These are phyloP conservation scores for Netelia melanura DNA, from an alignment of 2,888 invertebrate species.

Conservation along the genomic window DNA sequence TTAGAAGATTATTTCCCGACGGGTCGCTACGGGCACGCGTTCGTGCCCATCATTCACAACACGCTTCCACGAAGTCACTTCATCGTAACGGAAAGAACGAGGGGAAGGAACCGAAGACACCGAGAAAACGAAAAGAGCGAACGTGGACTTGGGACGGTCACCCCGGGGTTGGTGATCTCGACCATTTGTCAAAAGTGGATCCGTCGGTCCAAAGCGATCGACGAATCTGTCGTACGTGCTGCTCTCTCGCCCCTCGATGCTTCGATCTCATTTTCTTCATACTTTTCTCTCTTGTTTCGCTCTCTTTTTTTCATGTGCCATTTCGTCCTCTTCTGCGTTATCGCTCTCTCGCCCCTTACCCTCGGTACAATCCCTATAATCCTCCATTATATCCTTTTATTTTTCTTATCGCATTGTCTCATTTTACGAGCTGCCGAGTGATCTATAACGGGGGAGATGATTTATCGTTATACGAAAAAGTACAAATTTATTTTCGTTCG, in stretches of 20 bases:
- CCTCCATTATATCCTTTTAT: slow-evolving; percentile 9
- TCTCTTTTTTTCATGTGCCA: slow-evolving; percentile 12
- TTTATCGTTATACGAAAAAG: too few relatives aligned
- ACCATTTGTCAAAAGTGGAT: slow-evolving; percentile 63
- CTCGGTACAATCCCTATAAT: slow-evolving; percentile 2
- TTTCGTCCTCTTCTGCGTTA: slow-evolving; percentile 14
- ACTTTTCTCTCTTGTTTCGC: slow-evolving; percentile 3
- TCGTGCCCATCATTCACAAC: slow-evolving; percentile 61
- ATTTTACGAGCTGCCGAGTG: slow-evolving; percentile 1
- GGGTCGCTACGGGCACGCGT: slow-evolving; percentile 45
- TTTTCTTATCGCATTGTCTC: background rate
- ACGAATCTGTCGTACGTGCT: slow-evolving; percentile 63
- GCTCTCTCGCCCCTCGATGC: slow-evolving; percentile 22
- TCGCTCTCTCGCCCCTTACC: background rate
- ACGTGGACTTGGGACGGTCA: slow-evolving; percentile 37
- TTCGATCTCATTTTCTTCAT: slow-evolving; percentile 29
- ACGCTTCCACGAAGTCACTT: slow-evolving; percentile 51
- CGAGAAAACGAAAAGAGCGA: slow-evolving; percentile 39
- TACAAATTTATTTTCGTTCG: too few relatives aligned
- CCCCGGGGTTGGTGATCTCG: slow-evolving; percentile 44
- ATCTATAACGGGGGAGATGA: background rate
- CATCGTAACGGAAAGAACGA: slow-evolving; percentile 43
- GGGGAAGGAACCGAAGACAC: slow-evolving; percentile 16
- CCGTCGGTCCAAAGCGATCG: slow-evolving; percentile 52
- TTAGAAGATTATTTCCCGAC: slow-evolving; percentile 65